A percentile compares a stretch with the other conserved stretches of the same genome.
phyloP scores from a whole-genome alignment of 2,113 vertebrate species.

The Eptesicus fuscus region DNA sequence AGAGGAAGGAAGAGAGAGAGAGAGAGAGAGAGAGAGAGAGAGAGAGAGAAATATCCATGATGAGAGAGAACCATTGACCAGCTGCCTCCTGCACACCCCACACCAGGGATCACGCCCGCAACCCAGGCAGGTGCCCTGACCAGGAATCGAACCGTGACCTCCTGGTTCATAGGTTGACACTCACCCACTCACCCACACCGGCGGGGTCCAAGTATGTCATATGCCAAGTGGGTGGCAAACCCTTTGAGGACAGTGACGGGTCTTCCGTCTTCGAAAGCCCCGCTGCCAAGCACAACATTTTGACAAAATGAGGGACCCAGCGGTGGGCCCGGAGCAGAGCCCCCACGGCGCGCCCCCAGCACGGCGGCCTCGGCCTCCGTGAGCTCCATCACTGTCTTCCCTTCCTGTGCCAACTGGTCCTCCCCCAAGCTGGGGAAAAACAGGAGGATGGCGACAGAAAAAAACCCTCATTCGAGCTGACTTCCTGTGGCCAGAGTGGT shows the following conservation, averaged over 20 bases:
- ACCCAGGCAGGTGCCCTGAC: too few species aligned
- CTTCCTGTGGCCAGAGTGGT: slow-evolving; percentile 16
- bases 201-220: not conserved
- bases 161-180: too few species aligned
- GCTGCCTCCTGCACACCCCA: too few species aligned
- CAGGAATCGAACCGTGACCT: too few species aligned
- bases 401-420: not conserved
- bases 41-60: too few species aligned
- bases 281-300: not conserved
- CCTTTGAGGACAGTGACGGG: not conserved
- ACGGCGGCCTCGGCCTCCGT: not conserved
- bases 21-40: too few species aligned
- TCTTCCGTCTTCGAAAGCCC: not conserved
- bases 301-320: not conserved
- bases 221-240: not conserved
- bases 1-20: too few species aligned
- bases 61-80: too few species aligned
- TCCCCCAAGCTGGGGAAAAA: not conserved
- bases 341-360: rapidly evolving
- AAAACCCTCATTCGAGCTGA: not conserved
- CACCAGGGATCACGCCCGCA: too few species aligned
- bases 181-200: too few species aligned
- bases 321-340: not conserved
- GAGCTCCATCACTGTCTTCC: not conserved
- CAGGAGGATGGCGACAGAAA: not conserved